A percentile compares a stretch with the other conserved stretches of the same genome.
These are phyloP conservation scores for Himalopsyche phryganea DNA, from an alignment of 1,140 invertebrate genomes.

Conservation along the genomic window DNA sequence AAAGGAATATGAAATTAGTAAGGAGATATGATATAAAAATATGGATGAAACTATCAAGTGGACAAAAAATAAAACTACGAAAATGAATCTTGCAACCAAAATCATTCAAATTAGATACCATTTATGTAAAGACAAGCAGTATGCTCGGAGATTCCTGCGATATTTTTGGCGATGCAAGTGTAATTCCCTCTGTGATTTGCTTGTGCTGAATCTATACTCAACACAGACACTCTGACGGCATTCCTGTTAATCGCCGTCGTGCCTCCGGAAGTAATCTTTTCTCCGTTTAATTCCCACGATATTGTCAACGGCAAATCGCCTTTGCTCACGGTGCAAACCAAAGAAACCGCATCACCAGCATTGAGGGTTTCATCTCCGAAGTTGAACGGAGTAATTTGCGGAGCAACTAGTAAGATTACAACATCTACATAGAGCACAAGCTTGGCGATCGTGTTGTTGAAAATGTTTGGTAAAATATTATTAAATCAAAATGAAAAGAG, in stretches of 20 bases:
- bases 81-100: no score
- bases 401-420: conserved; percentile 52
- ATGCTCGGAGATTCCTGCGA: conserved; percentile 57
- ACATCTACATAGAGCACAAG: conserved; percentile 15
- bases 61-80: no score
- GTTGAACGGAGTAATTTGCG: conserved; percentile 60
- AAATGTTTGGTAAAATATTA: no score
- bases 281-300: conserved; percentile 51
- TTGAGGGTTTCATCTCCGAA: conserved; percentile 60
- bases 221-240: conserved; percentile 39
- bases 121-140: conserved; percentile 56
- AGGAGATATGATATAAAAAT: no score
- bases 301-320: conserved; percentile 62
- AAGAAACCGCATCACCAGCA: conserved; percentile 60
- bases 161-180: conserved; percentile 64
- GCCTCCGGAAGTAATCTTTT: conserved; percentile 38
- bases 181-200: conserved; percentile 63
- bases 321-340: conserved; percentile 59
- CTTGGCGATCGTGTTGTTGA: no score
- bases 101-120: conserved; percentile 44
- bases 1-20: no score
- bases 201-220: conserved; percentile 61
- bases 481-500: no score
- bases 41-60: no score
- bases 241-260: conserved; percentile 33